Evolutionary conservation across 2,888 invertebrate species (phyloP).

Genomic region (Coenonympha arcania): DNA sequence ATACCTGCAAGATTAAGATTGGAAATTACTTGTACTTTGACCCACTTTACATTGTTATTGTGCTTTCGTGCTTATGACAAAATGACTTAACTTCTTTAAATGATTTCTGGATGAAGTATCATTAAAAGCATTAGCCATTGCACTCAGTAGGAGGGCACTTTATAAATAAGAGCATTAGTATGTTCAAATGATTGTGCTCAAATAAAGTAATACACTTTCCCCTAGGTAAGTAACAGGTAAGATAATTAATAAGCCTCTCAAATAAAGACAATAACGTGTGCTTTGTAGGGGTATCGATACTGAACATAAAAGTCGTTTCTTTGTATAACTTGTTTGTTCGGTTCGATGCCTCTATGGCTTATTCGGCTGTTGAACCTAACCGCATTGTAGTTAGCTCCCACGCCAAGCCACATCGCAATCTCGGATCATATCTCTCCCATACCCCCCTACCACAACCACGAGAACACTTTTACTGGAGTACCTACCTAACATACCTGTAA

Average conservation of each 20-base stretch:
- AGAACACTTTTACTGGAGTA: slow-evolving; percentile 15
- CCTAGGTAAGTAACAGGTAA: not conserved
- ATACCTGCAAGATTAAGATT: not conserved
- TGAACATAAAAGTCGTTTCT: slow-evolving; percentile 25
- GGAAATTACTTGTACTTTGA: not conserved
- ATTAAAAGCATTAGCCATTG: too few species aligned
- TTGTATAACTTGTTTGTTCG: slow-evolving; percentile 28
- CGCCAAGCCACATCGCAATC: slow-evolving; percentile 36
- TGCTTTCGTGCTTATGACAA: not conserved
- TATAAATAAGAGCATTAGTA: too few species aligned
- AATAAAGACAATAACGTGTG: too few species aligned
- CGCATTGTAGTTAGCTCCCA: slow-evolving; percentile 53
- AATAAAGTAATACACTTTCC: not conserved
- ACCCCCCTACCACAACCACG: slow-evolving; percentile 12
- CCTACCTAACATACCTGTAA: not conserved
- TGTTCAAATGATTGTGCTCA: not conserved
- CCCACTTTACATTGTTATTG: not conserved
- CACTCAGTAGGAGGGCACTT: too few species aligned
- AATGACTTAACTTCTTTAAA: not conserved
- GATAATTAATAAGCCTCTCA: too few species aligned
- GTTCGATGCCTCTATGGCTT: slow-evolving; percentile 31
- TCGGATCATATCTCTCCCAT: slow-evolving; percentile 37
- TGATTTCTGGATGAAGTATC: too few species aligned
- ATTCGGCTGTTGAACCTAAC: slow-evolving; percentile 59
- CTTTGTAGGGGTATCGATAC: slow-evolving; percentile 11